Evolutionary conservation across 2,888 invertebrate species (phyloP), one percentile per base, ranked within the genome.

Genomic region (Catonia carolina): DNA sequence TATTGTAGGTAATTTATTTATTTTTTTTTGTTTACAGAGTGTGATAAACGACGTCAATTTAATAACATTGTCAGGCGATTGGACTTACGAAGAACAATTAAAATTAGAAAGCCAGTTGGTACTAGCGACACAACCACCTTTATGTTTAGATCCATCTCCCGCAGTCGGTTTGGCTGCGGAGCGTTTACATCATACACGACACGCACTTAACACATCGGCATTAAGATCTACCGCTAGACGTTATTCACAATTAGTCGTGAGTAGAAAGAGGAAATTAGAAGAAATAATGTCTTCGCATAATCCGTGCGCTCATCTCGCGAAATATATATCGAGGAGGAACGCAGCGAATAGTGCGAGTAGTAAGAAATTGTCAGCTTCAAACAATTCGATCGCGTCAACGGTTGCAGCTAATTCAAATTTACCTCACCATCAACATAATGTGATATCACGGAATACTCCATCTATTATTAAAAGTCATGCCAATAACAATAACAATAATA

Each of bases 101-200:
- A 78, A 82, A 50, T 74, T 92, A 56, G 96, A 96, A 72, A 89
- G 91, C 61, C 87, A 90, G 65, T 72, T 96, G 59, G 82, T 95
- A 36, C 80, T 90, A 67, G 89, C 89, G 12, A 89, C 91, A 3
- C 84, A 89, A 61, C 91, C 90, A 12, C 89, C 89, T 4, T 75
- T 96, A 33, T 95, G 93, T 71, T 78, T 96, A 52, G 93, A 94
- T 73, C 92, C 95, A 2, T 84, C 88, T 67, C 90, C 90, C 2
- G 81, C 85, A 22, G 85, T 92, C 39, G 86, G 88, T 23, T 74
- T 87, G 50, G 77, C 87, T 56, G 83, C 86, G 27, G 88, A 89
- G 51, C 79, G 84, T 64, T 72, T 89, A 39, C 86, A 89, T 69
- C 86, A 86, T 64, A 81, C 85, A 51, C 81, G 83, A 56, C 78